Base-by-base conservation (phyloP, 2,113 vertebrate genomes). In the Halcyon malimbica region DNA sequence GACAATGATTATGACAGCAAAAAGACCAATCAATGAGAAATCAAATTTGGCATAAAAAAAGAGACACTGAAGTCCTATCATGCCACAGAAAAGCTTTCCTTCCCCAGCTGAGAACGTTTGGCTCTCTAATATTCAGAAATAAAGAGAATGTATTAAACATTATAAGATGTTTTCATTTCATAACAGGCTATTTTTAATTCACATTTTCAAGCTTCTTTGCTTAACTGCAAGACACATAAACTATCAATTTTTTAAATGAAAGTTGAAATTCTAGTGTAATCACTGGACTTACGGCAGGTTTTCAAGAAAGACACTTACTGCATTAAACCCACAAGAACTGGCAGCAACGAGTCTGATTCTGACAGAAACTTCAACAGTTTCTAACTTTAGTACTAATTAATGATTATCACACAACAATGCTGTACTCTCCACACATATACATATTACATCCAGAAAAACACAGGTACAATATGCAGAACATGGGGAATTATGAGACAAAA, bases 381-480 rank as follows among this genome's bases (percentile, higher is more conserved):
- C 69, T 87, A 76, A 85, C 31, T 94, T 87, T 87, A 84, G 35
- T 79, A 65, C 39, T 93, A 96, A 95, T 91, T 89, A 96, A 89
- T 73, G 77, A 87, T 94, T 91, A 93, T 53, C 50, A 80, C 85
- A 93, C 56, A 75, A 82, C 16, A 53, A 28, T 73, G 37, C 54
- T 90, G 10, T 46, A 37, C 19, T 74, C 85, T 46, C 31, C 16
- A 28, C 53, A 21, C 60, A 23, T 83, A 26, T 59, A 70, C 10
- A 51, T 1, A 59, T 62, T 73, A 14, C 6, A 69, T 31, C 14
- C 53, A 68, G 46, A 46, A 46, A 46, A 46, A 46, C 46, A 46
- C 46, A 46, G 46, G 46, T 19, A 46, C 46, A 46, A 46, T 19
- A 46, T 19, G 5, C 15, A 64, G 68, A 68, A 81, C 12, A 16